Evolutionary conservation across 2,888 invertebrate species (phyloP), one percentile per base, ranked within the genome.

Genomic region (Oegoconia quadripuncta): DNA sequence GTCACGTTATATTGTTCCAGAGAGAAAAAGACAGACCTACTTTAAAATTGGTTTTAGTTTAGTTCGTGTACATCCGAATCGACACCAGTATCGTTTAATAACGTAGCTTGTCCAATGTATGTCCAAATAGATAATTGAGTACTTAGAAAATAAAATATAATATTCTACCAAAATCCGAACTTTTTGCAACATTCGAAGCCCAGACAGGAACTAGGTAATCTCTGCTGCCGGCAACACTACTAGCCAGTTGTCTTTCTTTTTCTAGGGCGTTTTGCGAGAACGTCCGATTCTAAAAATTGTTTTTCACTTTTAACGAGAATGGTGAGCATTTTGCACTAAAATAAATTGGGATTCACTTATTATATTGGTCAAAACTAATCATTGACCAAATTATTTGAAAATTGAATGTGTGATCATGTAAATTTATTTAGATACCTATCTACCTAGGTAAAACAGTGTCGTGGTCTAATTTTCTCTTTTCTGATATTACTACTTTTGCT

Each of bases 181-280:
- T n/a, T n/a, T n/a, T n/a, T n/a, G n/a, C n/a, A n/a, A n/a, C n/a
- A n/a, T n/a, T n/a, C n/a, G n/a, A n/a, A n/a, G n/a, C n/a, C n/a
- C n/a, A n/a, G n/a, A n/a, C n/a, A n/a, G n/a, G n/a, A n/a, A n/a
- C n/a, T n/a, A n/a, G n/a, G n/a, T n/a, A n/a, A n/a, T n/a, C n/a
- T n/a, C n/a, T n/a, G n/a, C n/a, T n/a, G n/a, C n/a, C n/a, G n/a
- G n/a, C n/a, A n/a, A n/a, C n/a, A n/a, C n/a, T n/a, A n/a, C n/a
- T n/a, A n/a, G n/a, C n/a, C n/a, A n/a, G n/a, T n/a, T n/a, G 2
- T 2, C 6, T 48, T 64, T 59, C 63, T 68, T 74, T 74, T 66
- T 55, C 52, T 54, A 68, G 51, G 63, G 73, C 63, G 59, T 66
- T 59, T 58, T 48, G 48, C 38, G 54, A 32, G 60, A 59, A 59